Evolutionary conservation across 2,888 invertebrate species (phyloP), one percentile per base, ranked within the genome.

Genomic region (Dendrolimus houi): DNA sequence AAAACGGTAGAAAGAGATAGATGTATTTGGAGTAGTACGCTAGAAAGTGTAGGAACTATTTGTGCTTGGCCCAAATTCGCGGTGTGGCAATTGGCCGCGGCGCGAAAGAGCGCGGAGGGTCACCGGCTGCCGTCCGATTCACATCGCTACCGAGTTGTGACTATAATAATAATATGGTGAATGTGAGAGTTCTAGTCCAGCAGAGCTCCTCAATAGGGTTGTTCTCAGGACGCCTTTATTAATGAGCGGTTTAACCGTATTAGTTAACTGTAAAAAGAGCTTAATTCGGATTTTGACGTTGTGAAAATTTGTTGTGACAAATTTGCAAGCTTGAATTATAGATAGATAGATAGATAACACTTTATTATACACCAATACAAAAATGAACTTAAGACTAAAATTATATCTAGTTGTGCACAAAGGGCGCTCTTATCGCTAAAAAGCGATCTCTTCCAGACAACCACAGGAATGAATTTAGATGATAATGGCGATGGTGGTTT

Each of bases 131-230:
- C 88, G 88, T 81, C 86, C 87, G 85, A 72, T 83, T 87, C 85
- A 86, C 89, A 88, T 89, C 89, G 88, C 89, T 84, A 88, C 87
- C 86, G 85, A 84, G 73, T 84, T 84, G 82, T 85, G 81, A 89
- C 87, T 86, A 75, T 71, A 47, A 12, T 29, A 29, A 29, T 29
- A 47, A 47, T 12, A 47, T 47, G n/a, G n/a, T n/a, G n/a, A n/a
- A n/a, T 47, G 47, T 72, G 75, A 72, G 75, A 78, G 75, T 74
- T 79, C 74, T 79, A 76, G 78, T 76, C 73, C 77, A 75, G 66
- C 81, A 75, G 69, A 73, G 69, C 71, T 71, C 70, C 72, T 73
- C 55, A 64, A 62, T 47, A 64, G 79, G 79, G 76, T 62, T 64
- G 78, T 77, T 78, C 79, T 74, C 68, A 67, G 67, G 41, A 57